Evolutionary conservation across 2,797 vertebrate genomes (phyloP).

Genomic region (Adrianichthys oophorus): DNA sequence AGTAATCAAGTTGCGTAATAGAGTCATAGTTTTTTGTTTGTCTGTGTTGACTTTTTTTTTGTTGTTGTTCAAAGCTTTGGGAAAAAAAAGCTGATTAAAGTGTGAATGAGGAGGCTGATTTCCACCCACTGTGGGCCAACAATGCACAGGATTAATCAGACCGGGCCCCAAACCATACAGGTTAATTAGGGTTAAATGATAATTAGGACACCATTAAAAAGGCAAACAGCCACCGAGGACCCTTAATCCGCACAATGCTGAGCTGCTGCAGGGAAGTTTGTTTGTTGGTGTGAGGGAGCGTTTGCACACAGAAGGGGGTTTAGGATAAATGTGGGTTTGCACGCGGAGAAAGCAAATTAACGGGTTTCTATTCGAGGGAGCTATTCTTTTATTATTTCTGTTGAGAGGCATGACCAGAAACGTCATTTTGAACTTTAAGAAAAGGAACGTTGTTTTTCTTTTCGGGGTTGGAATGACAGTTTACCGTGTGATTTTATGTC

Average conservation of each 20-base stretch:
- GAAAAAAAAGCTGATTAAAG: slow-evolving; percentile 73
- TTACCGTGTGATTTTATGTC: not conserved
- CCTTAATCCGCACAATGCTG: slow-evolving; percentile 62
- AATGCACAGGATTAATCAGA: slow-evolving; percentile 76
- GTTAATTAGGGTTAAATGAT: slow-evolving; percentile 84
- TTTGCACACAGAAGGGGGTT: slow-evolving; percentile 19
- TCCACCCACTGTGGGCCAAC: slow-evolving; percentile 61
- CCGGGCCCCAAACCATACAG: slow-evolving; percentile 69
- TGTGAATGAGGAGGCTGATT: slow-evolving; percentile 67
- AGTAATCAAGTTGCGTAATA: slow-evolving; percentile 40
- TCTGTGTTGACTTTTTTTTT: not conserved
- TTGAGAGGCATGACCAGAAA: not conserved
- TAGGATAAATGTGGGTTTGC: not conserved
- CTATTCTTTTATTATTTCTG: not conserved
- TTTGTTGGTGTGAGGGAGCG: slow-evolving; percentile 39
- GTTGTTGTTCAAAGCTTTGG: slow-evolving; percentile 26
- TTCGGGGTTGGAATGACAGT: slow-evolving; percentile 11
- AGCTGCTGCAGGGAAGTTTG: slow-evolving; percentile 34
- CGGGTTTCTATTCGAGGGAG: not conserved
- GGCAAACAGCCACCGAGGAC: slow-evolving; percentile 70
- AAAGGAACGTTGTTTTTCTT: not conserved
- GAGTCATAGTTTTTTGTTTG: slow-evolving; percentile 17
- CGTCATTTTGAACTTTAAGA: slow-evolving; percentile 8
- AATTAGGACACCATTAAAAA: slow-evolving; percentile 79
- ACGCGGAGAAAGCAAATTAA: not conserved